These are phyloP conservation scores for Vanessa cardui DNA, from an alignment of 2,888 invertebrate genomes.

Conservation along the genomic window DNA sequence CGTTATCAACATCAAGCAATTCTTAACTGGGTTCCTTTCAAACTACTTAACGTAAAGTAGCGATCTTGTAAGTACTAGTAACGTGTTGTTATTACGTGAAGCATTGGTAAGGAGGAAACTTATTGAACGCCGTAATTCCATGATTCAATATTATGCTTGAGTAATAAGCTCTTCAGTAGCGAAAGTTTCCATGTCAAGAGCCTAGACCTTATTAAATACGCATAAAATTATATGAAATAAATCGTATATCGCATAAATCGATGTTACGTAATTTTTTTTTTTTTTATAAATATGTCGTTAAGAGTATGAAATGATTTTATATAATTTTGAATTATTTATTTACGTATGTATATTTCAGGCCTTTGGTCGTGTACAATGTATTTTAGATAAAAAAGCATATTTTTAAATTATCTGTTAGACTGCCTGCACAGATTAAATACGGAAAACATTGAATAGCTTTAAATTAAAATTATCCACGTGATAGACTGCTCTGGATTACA, in stretches of 20 bases:
- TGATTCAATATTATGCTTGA: conserved; percentile 7
- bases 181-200: conserved; percentile 9
- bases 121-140: conserved; percentile 3
- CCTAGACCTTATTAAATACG: conserved; percentile 4
- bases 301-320: too few relatives aligned
- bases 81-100: not conserved
- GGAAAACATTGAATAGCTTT: too few relatives aligned
- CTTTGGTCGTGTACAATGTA: too few relatives aligned
- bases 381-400: too few relatives aligned
- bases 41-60: not conserved
- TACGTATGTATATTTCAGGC: too few relatives aligned
- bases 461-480: too few relatives aligned
- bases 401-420: too few relatives aligned
- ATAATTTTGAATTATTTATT: too few relatives aligned
- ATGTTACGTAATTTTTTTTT: not conserved
- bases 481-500: too few relatives aligned
- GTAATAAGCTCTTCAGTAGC: conserved; percentile 16
- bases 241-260: not conserved
- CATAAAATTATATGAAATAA: not conserved
- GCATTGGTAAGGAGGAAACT: conserved; percentile 7
- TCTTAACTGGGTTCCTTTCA: not conserved
- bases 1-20: not conserved
- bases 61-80: not conserved
- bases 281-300: too few relatives aligned
- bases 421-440: too few relatives aligned